phyloP scores from a whole-genome alignment of 1,140 invertebrate genomes.

The Nilaparvata lugens region DNA sequence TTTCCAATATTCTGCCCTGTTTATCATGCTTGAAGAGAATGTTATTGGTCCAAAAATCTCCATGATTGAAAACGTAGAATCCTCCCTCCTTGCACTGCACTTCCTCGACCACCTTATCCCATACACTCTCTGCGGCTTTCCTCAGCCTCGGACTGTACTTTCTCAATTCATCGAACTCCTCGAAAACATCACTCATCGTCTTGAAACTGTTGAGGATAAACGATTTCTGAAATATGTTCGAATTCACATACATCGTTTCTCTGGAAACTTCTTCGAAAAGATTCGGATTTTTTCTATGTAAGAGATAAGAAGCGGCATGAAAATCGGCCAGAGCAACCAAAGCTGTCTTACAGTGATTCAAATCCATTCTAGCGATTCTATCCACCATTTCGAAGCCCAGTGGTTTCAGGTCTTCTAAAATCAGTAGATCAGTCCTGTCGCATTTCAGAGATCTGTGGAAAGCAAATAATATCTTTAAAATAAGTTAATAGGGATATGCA shows the following conservation, averaged over 20 bases:
- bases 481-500: no score
- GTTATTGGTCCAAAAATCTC: constrained; percentile 27
- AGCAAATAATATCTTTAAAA: no score
- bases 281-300: constrained; percentile 15
- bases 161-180: not conserved
- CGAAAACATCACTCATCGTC: not conserved
- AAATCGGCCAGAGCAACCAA: constrained; percentile 24
- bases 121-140: not conserved
- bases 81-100: not conserved
- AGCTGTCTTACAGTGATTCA: constrained; percentile 21
- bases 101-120: not conserved
- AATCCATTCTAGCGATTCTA: constrained; percentile 22
- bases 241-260: constrained; percentile 3
- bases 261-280: not conserved
- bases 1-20: not conserved
- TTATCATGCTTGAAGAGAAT: constrained; percentile 17
- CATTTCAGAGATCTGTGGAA: not conserved
- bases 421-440: constrained; percentile 12
- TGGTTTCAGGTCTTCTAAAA: constrained; percentile 23
- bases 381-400: constrained; percentile 25
- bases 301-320: constrained; percentile 23
- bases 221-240: not conserved
- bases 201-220: not conserved
- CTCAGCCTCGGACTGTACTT: not conserved
- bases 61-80: constrained; percentile 21